phyloP scores from a whole-genome alignment of 2,797 vertebrate species.

The Dallia pectoralis region DNA sequence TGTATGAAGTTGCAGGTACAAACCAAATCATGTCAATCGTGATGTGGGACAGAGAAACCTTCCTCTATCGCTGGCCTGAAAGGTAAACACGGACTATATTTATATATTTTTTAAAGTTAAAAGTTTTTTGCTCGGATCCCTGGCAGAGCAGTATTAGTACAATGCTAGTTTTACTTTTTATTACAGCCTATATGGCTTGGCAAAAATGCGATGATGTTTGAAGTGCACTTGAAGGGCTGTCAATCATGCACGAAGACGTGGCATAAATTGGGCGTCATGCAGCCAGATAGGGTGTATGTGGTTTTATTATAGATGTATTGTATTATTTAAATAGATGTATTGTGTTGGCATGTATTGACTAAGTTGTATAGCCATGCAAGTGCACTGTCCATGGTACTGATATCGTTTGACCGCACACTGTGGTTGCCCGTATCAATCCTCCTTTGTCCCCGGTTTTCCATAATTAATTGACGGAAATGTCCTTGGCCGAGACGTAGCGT shows the following conservation, averaged over 20 bases:
- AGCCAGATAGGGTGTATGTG: too few species aligned
- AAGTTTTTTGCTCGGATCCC: too few species aligned
- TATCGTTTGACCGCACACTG: not conserved
- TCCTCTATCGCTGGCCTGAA: too few species aligned
- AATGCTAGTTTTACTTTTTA: too few species aligned
- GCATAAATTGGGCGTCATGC: not conserved
- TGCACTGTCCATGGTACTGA: slow-evolving; percentile 27
- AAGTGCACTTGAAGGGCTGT: not conserved
- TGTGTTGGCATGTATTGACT: not conserved
- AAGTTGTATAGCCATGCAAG: not conserved
- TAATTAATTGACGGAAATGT: not conserved
- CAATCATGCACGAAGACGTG: not conserved
- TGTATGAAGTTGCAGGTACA: not conserved
- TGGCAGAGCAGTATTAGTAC: too few species aligned
- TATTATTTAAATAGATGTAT: too few species aligned
- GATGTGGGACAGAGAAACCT: too few species aligned
- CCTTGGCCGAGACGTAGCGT: not conserved
- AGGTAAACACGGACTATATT: too few species aligned
- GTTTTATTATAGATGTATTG: too few species aligned
- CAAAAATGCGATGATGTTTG: not conserved
- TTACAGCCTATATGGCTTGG: not conserved
- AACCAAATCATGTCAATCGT: not conserved
- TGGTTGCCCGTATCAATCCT: not conserved
- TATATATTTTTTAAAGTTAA: too few species aligned
- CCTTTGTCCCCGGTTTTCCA: not conserved